Base-by-base conservation (phyloP, 92 coral and sea anemone genomes). In the Muricea muricata region DNA sequence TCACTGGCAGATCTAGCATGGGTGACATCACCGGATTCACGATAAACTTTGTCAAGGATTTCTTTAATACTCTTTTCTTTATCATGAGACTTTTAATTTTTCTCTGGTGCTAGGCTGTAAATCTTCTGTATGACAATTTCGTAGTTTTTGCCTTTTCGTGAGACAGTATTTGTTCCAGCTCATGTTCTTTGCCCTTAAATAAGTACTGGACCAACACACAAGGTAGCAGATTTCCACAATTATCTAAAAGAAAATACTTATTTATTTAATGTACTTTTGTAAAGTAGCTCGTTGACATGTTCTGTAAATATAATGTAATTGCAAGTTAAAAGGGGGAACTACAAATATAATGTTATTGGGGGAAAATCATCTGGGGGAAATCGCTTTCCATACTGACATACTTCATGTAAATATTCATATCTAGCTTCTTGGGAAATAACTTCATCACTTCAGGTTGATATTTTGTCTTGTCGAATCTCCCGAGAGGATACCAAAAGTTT, bases 111-210 rank as follows among this genome's bases (percentile, higher is more conserved):
- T 76, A 18, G 84, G 78, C 17, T 78, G 89, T n/a, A n/a, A n/a
- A n/a, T n/a, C n/a, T n/a, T 52, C 63, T 67, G 58, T 80, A 86
- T 30, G 90, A 70, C n/a, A 58, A 52, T 48, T 80, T 70, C 20
- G 52, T 41, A 6, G 37, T 25, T 35, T 86, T 86, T 41, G 86
- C 71, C 35, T 80, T 86, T 6, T 81, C 86, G 42, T 86, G 86
- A 20, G 79, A 86, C 32, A 66, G 4, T 20, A 86, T 32, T 65
- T 28, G 30, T 29, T 28, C 25, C 35, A 81, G 25, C 40, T 68
- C 79, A 24, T 86, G 90, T 73, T 79, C 85, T 54, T 45, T 70
- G 8, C 86, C 86, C n/a, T 73, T 61, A 61, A 86, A 86, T 31
- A 80, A 14, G 52, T 86, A 86, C 47, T 86, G 90, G 23, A 86